Evolutionary conservation across 1,140 invertebrate species (phyloP).

Genomic region (Gryon sp.): DNA sequence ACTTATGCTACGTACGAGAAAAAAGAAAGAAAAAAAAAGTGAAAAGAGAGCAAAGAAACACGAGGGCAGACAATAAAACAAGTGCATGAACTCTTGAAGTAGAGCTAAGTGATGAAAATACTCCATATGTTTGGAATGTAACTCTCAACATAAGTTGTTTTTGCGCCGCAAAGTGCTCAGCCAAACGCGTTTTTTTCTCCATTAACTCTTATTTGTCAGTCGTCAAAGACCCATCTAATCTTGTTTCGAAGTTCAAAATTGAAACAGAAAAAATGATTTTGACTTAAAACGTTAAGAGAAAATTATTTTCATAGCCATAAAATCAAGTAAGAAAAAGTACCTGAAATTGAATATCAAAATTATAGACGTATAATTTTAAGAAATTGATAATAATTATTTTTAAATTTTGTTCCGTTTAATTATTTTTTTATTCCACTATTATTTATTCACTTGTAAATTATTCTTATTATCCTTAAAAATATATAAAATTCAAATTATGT

Average conservation of each 20-base stretch:
- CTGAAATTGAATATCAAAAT: too few relatives aligned
- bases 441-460: too few relatives aligned
- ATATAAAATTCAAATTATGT: too few relatives aligned
- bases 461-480: too few relatives aligned
- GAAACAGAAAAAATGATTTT: not conserved
- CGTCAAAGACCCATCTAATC: constrained; percentile 33
- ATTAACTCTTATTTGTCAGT: constrained; percentile 16
- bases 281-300: too few relatives aligned
- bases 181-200: constrained; percentile 10
- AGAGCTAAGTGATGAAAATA: constrained; percentile 52
- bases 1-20: not conserved
- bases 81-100: constrained; percentile 2
- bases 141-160: constrained; percentile 16
- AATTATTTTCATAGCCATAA: too few relatives aligned
- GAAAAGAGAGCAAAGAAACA: constrained; percentile 1
- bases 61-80: constrained; percentile 18
- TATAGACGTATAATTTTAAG: too few relatives aligned
- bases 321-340: too few relatives aligned
- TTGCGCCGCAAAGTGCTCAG: constrained; percentile 9
- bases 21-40: not conserved
- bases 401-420: too few relatives aligned
- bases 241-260: constrained; percentile 12
- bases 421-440: too few relatives aligned
- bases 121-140: constrained; percentile 28
- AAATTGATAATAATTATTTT: too few relatives aligned